Evolutionary conservation across 1,140 invertebrate species (phyloP).

Genomic region (Conus ventricosus): DNA sequence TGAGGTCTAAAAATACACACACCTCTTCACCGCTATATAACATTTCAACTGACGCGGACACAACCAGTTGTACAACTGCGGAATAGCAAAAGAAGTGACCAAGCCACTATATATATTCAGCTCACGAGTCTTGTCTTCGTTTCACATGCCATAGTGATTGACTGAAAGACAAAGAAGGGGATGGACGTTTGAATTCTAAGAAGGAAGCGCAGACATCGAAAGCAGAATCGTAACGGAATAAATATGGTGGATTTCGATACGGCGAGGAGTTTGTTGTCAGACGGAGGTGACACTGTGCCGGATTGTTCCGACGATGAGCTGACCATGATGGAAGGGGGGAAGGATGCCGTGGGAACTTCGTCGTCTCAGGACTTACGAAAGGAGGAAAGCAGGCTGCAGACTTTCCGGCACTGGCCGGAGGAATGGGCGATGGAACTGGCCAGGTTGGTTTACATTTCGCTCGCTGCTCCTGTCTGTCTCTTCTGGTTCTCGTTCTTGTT

Average conservation of each 20-base stretch:
- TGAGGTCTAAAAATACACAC: no score
- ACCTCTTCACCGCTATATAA: no score
- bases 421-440: neutral
- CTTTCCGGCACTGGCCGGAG: neutral
- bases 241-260: neutral
- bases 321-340: neutral
- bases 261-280: no score
- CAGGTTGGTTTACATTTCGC: neutral
- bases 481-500: no score
- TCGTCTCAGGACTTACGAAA: neutral
- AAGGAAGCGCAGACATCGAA: neutral
- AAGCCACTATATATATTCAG: no score
- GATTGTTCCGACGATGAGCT: slow-evolving; percentile 6
- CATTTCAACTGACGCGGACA: no score
- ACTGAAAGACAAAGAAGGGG: neutral
- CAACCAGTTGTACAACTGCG: no score
- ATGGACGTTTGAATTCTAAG: neutral
- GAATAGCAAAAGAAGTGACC: no score
- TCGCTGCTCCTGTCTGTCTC: no score
- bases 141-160: neutral
- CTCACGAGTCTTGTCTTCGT: neutral
- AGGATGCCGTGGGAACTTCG: neutral
- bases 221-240: neutral
- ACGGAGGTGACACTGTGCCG: neutral
- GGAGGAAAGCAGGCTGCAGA: slow-evolving; percentile 7